Evolutionary conservation across 1,140 invertebrate genomes (phyloP), one percentile per base, ranked within the genome.

Genomic region (Drosophila pseudoobscura): DNA sequence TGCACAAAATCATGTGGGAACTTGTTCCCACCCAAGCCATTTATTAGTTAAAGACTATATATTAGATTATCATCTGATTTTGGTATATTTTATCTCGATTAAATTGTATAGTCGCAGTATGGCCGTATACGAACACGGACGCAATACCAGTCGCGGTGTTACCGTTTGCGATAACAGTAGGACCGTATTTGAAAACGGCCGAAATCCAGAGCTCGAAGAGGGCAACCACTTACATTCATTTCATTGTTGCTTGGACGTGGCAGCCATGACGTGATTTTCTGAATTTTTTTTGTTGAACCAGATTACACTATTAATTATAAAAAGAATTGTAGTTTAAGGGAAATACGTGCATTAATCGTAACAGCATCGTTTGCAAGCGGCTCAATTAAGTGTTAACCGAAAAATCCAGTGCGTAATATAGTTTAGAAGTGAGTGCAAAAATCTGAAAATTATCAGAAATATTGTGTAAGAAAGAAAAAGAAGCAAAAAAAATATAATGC

Each of bases 181-280:
- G 35, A 39, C 35, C 35, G 35, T 39, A 39, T 35, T 35, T 3
- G 9, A 35, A 11, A 35, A 35, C 31, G 9, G 9, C 31, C 31
- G 2, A 35, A 35, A 35, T 39, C 35, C 35, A 5, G 11, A 39
- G 11, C 35, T 3, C 35, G 11, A 3, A 39, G 11, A 39, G 63
- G 46, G 59, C 24, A 26, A 65, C 62, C 62, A 64, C 64, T 72
- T 72, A 72, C 80, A 65, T 85, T 75, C 82, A 75, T 85, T 85
- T 89, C 84, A 91, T 91, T 91, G 90, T 91, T 91, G 90, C 87
- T 91, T 91, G 89, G 87, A 91, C 90, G 90, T 91, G 90, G 90
- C 90, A 91, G 90, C 89, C 89, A 91, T 91, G 90, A 91, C 89
- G 90, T 91, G 89, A 91, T 91, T 91, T 39, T 91, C 75, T 88